Conservation (phyloP, 2,888 invertebrate genomes). For the Heterodera filipjevi region DNA sequence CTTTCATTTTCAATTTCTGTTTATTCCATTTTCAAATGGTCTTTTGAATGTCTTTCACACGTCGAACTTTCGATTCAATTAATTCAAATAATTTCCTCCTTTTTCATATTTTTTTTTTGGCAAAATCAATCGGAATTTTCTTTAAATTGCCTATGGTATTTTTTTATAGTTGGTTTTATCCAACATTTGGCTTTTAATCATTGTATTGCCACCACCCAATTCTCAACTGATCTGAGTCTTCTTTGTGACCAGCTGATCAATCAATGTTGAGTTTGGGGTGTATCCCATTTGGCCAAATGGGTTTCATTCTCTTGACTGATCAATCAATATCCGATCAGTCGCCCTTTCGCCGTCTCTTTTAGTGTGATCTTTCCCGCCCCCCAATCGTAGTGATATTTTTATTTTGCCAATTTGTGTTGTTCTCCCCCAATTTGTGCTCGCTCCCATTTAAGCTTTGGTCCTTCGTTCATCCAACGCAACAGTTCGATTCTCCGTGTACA, state of each 20-base stretch:
- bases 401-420: neutral
- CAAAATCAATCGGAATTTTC: neutral
- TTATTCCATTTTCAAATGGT: neutral
- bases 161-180: neutral
- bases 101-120: too few relatives aligned
- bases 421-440: neutral
- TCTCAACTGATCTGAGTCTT: neutral
- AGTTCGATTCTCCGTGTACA: slow-evolving; percentile 9
- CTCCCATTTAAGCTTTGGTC: neutral
- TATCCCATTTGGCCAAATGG: too few relatives aligned
- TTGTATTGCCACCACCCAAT: neutral
- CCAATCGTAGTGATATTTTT: neutral
- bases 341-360: neutral
- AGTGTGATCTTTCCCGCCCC: neutral
- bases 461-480: slow-evolving; percentile 5
- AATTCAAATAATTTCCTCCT: neutral
- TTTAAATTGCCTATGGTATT: neutral
- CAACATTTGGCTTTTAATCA: neutral
- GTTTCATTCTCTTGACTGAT: too few relatives aligned
- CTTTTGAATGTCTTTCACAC: neutral
- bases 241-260: neutral
- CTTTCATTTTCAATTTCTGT: neutral
- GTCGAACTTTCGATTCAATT: neutral
- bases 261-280: too few relatives aligned
- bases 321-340: neutral